Base-by-base conservation (phyloP, 2,113 vertebrate species). In the Apeltes quadracus region DNA sequence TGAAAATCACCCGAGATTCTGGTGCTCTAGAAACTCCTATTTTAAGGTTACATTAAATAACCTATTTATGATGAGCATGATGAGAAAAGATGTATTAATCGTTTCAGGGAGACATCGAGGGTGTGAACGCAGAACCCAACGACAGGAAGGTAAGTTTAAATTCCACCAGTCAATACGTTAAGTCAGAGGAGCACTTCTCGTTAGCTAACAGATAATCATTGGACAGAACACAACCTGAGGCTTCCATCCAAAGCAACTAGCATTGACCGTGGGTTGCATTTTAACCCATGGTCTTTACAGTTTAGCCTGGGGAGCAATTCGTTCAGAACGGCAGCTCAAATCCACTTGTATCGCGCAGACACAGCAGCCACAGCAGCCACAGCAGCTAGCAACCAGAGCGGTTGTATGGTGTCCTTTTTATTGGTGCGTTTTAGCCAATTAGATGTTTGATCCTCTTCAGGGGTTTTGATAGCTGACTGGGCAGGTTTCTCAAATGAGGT, bases 91-190 rank as follows among this genome's bases (percentile, higher is more conserved):
- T 44, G 58, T 9, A 44, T 61, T 61, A 10, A 14, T 61, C 58
- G 25, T 87, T 86, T 34, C 88, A 99, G 98, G 98, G 98, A 54
- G 96, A 98, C 82, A 95, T 96, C 2, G 94, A 96, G 38, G 95
- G 92, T 1, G 87, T 93, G 62, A 84, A 89, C 0, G 59, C 91
- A 39, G 94, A 94, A 61, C 76, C 90, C 38, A 98, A 97, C 1
- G 97, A 98, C 94, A 95, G 98, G 81, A 98, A 97, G 93, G 98
- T 98, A 87, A 93, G 95, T 89, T 5, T 53, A 62, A 34, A 43
- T 3, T 27, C 15, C 48, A 27, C 11, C 22, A 12, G 3, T 61
- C 56, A 57, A 11, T 62, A 62, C 3, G 53, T 22, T 38, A 13
- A 67, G 48, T 43, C 22, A 36, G 1, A 8, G 1, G 53, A 41